Percentiles rank a stretch among this genome's conserved stretches.
These are phyloP conservation scores for Stenchaetothrips biformis DNA, from an alignment of 2,888 invertebrate genomes.

Conservation along the genomic window DNA sequence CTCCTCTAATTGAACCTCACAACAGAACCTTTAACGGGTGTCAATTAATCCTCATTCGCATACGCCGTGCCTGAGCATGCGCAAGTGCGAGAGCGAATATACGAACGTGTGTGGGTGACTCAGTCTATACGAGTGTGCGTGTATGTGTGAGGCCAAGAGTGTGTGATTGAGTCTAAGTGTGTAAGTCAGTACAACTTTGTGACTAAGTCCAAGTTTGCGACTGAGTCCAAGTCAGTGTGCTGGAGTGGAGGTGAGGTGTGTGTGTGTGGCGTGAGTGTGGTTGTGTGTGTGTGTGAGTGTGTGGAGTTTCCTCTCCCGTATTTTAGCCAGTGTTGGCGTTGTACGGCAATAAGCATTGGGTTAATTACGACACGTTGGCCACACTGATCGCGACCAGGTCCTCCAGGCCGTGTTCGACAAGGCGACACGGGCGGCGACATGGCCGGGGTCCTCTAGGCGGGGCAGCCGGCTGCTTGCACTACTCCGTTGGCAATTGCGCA, in stretches of 20 bases:
- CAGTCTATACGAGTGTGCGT: too few species aligned
- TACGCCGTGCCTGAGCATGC: not conserved
- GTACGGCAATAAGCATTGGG: slow-evolving; percentile 10
- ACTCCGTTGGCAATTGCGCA: not conserved
- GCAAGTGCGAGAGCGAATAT: too few species aligned
- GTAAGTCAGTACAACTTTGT: too few species aligned
- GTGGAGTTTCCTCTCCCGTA: too few species aligned
- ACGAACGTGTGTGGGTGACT: too few species aligned
- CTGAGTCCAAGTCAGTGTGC: too few species aligned
- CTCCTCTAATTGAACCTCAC: not conserved
- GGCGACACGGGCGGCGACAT: slow-evolving; percentile 19
- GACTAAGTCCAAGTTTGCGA: too few species aligned
- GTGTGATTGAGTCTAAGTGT: too few species aligned
- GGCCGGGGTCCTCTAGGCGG: not conserved
- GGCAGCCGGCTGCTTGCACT: not conserved
- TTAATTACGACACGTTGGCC: slow-evolving; percentile 23
- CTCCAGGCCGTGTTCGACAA: not conserved
- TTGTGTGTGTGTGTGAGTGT: too few species aligned
- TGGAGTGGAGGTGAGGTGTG: too few species aligned
- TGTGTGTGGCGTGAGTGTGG: too few species aligned
- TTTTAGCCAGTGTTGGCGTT: not conserved
- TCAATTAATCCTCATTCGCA: not conserved
- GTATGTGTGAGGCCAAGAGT: too few species aligned
- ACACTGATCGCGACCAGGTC: not conserved
- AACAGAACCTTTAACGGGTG: not conserved